Evolutionary conservation across 2,797 vertebrate species (phyloP).

Genomic region (Myotis daubentonii): DNA sequence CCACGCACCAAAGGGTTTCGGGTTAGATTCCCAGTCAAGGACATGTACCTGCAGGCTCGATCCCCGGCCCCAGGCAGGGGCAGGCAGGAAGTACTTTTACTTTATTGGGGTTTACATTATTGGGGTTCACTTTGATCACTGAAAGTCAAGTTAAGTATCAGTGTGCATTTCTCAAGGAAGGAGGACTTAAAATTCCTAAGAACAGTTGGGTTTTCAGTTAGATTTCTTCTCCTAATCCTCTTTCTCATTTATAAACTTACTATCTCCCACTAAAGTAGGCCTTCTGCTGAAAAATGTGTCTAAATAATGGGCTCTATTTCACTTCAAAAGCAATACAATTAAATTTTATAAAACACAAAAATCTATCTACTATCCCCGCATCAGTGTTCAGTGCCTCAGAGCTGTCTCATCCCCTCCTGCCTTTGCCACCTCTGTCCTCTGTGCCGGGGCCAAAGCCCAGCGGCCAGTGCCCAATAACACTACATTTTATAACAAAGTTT

Average conservation of each 20-base stretch:
- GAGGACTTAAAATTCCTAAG: not conserved
- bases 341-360: not conserved
- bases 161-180: not conserved
- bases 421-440: not conserved
- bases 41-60: too few relatives aligned
- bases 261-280: not conserved
- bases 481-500: too few relatives aligned
- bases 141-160: not conserved
- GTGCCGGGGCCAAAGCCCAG: fast-evolving
- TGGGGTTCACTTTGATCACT: not conserved
- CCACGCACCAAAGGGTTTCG: too few relatives aligned
- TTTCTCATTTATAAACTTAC: not conserved
- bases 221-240: not conserved
- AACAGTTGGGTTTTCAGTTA: not conserved
- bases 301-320: not conserved
- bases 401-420: not conserved
- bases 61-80: too few relatives aligned
- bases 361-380: not conserved
- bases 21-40: too few relatives aligned
- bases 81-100: not conserved
- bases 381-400: not conserved
- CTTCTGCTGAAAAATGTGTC: not conserved
- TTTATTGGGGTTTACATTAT: not conserved
- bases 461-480: not conserved
- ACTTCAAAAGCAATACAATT: not conserved